Conservation (phyloP, 2,113 vertebrate species). For the Lagopus muta region DNA sequence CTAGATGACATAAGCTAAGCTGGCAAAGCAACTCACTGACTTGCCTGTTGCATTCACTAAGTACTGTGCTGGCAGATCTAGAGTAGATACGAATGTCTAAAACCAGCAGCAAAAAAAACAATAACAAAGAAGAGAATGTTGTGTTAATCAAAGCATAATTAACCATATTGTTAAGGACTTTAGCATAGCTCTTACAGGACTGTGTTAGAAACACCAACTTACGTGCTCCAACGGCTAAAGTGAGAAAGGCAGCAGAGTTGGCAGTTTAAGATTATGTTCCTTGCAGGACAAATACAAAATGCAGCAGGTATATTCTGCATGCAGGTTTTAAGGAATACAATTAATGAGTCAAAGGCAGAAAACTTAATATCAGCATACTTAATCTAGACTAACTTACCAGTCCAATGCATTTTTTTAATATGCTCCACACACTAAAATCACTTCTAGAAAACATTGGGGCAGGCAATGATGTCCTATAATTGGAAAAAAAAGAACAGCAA, state of each 20-base stretch:
- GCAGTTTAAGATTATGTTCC: not conserved
- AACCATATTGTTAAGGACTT: not conserved
- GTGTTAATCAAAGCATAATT: not conserved
- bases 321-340: not conserved
- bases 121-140: not conserved
- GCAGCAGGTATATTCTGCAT: not conserved
- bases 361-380: not conserved
- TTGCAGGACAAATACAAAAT: not conserved
- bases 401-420: slow-evolving; percentile 97
- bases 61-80: not conserved
- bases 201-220: not conserved
- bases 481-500: not conserved
- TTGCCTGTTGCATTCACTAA: not conserved
- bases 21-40: not conserved
- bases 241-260: not conserved
- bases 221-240: not conserved
- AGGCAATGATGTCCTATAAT: slow-evolving; percentile 86
- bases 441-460: slow-evolving; percentile 94
- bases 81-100: not conserved
- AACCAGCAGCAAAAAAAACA: not conserved
- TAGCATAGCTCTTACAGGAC: not conserved
- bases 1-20: not conserved
- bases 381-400: slow-evolving; percentile 82
- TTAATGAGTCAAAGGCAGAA: not conserved
- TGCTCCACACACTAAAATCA: slow-evolving; percentile 94